These are phyloP conservation scores for Forbesichthys papilliferus DNA, from an alignment of 2,113 vertebrate genomes.

Conservation along the genomic window DNA sequence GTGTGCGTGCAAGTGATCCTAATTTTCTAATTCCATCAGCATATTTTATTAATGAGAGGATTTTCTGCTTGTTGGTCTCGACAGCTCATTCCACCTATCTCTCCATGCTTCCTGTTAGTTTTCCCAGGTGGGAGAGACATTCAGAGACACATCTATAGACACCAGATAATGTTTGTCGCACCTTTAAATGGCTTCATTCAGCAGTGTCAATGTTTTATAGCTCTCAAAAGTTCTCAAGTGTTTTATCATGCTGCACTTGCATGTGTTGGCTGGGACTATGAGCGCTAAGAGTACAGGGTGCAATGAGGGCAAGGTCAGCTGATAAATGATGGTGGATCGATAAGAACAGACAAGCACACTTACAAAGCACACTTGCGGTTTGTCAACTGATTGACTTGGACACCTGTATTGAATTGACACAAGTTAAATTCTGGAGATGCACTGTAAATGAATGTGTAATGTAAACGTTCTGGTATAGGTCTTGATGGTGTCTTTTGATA, in stretches of 20 bases:
- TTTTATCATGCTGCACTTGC: background rate
- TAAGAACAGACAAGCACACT: background rate
- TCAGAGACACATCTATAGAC: slow-evolving; percentile 12
- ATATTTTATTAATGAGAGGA: slow-evolving; percentile 65
- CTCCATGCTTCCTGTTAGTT: slow-evolving; percentile 49
- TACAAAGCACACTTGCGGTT: background rate
- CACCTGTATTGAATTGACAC: background rate
- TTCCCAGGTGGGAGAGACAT: slow-evolving; percentile 30
- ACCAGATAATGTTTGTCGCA: slow-evolving; percentile 33
- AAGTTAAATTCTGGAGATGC: background rate
- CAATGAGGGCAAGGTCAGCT: background rate
- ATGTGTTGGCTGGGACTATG: slow-evolving; percentile 7
- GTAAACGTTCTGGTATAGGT: too few species aligned
- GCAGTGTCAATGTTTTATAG: slow-evolving; percentile 4
- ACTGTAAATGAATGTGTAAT: background rate
- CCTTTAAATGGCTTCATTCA: slow-evolving; percentile 11
- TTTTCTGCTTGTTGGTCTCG: slow-evolving; percentile 62
- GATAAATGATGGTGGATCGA: background rate
- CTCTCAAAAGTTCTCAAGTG: background rate
- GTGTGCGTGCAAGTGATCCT: slow-evolving; percentile 12
- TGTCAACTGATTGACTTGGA: slow-evolving; percentile 8
- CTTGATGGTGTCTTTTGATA: too few species aligned
- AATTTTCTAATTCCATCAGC: slow-evolving; percentile 60
- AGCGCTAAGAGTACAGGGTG: slow-evolving; percentile 7
- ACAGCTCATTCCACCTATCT: slow-evolving; percentile 31